Base-by-base conservation (phyloP, 2,797 vertebrate genomes). In the Hydrophis major region DNA sequence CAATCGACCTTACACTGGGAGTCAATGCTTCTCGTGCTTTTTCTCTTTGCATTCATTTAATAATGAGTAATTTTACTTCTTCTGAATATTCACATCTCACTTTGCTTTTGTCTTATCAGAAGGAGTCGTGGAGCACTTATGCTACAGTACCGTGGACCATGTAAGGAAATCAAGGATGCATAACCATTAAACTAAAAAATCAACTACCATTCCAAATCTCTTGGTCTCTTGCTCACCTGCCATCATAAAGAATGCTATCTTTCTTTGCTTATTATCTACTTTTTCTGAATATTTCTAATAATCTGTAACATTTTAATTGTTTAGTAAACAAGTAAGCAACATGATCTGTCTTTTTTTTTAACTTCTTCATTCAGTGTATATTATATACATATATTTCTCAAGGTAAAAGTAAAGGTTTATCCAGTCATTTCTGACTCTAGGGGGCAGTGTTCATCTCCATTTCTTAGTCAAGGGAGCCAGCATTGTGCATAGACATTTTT, bases 221-320 rank as follows among this genome's bases (percentile, higher is more conserved):
- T 74, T 47, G 37, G 74, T 83, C 10, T 27, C 37, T 89, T 53
- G 16, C 27, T 50, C 56, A 93, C 14, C 90, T 60, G 63, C 74
- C 86, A 10, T 55, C 90, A 92, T 89, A 94, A 86, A 20, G 32
- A 32, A 56, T 90, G n/a, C 13, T 0, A 0, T 28, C 94, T 94
- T 56, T 22, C 16, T 27, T 63, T 87, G 86, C 55, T 91, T 47
- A 4, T 69, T 89, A 89, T 74, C 8, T 47, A 11, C 16, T 13
- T 7, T 32, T 42, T 0, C 18, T 86, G 32, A n/a, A 90, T 90
- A 90, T 74, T 37, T 0, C 0, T 91, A 55, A 18, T 27, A 53
- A 32, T 18, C 4, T 87, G 27, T 37, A 53, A 32, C n/a, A 61
- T 8, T 47, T n/a, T 86, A 12, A 60, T 25, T 13, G 47, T 11